Conservation (phyloP, 92 coral and sea anemone genomes). For the Metridium senile region DNA sequence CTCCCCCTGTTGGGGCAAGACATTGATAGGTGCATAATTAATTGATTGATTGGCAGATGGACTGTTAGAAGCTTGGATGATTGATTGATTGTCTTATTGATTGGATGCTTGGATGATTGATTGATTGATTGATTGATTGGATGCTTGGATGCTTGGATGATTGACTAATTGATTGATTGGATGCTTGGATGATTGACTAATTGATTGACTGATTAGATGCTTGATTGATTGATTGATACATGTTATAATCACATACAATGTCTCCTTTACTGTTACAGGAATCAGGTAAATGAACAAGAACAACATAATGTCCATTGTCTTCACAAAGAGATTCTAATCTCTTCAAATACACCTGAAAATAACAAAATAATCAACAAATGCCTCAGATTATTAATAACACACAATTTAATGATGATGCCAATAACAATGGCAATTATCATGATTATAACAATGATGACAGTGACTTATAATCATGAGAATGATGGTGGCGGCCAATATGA, state of each 20-base stretch:
- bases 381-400: neutral
- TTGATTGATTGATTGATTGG: neutral
- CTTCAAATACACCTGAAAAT: conserved; percentile 35
- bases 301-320: conserved; percentile 61
- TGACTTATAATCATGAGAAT: too few species aligned
- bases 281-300: conserved; percentile 51
- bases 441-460: too few species aligned
- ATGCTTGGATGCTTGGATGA: neutral
- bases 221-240: too few species aligned
- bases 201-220: neutral
- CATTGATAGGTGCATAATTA: too few species aligned
- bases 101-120: neutral
- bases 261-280: neutral
- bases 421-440: too few species aligned
- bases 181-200: neutral
- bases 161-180: too few species aligned
- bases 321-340: conserved; percentile 76
- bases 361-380: neutral
- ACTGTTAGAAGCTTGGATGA: neutral
- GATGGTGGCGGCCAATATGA: too few species aligned
- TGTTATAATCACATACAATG: neutral
- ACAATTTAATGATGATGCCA: neutral
- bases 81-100: neutral
- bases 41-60: neutral
- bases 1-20: too few species aligned